Evolutionary conservation across 2,113 vertebrate species (phyloP), one percentile per base, ranked within the genome.

Genomic region (Campylorhamphus procurvoides): DNA sequence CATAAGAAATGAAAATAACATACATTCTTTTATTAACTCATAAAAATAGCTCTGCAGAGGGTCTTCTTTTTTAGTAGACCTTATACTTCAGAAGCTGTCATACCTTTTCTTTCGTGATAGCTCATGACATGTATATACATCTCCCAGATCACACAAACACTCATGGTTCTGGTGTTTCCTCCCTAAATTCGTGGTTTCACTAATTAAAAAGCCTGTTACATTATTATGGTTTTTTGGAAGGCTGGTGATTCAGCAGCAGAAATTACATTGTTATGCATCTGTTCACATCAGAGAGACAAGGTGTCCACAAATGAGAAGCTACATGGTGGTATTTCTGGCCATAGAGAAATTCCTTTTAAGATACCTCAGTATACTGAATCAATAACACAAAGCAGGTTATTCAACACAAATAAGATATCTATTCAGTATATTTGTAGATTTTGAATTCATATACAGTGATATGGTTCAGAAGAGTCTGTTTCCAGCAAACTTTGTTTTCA

Each of bases 191-290:
- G 77, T 16, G 40, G 47, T 27, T 47, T 71, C 33, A 9, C 76
- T 96, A 93, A 94, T 93, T 90, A 79, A 87, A 92, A 94, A 87
- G 20, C 18, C 22, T 46, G 5, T 87, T 39, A 68, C 17, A 44
- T 74, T 86, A 39, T 67, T 74, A 47, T 2, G 46, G 9, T 12
- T 81, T 93, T 47, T 46, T n/a, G 20, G 69, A 93, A 94, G 40
- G 50, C 31, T 73, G 50, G 78, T 93, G 75, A 84, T 84, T 90
- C 69, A 74, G 37, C 49, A 64, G 25, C 40, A 95, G 76, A 90
- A 88, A 92, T 92, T 66, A 62, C 31, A 35, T 24, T 71, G 50
- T 73, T 87, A 28, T 2, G 10, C 35, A 44, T 95, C 84, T 84
- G 20, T 73, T 93, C 40, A 31, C 60, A 84, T 91, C 33, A 59